Base-by-base conservation (phyloP, 2,888 invertebrate genomes). In the Caenorhabditis angaria region DNA sequence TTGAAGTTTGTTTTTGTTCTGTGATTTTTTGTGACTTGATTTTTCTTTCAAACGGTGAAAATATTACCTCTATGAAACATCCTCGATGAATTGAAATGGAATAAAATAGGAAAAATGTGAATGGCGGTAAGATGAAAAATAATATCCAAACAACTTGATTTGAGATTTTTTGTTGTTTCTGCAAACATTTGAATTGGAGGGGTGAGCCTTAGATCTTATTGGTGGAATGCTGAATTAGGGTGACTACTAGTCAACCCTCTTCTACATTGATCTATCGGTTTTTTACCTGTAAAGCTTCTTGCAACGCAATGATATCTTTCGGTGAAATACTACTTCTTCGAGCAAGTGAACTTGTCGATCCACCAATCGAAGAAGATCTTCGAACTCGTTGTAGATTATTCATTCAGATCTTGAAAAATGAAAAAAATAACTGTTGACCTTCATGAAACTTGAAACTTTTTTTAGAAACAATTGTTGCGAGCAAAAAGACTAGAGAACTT, bases 91-190 rank as follows among this genome's bases (percentile, higher is more conserved):
- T 65, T 20, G 76, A 74, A 32, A 80, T 73, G 0, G 71, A 76
- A 47, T 80, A 77, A 29, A 77, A 56, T 6, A 74, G 65, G 69
- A 76, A 63, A 47, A 78, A 77, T 1, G 80, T 67, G 54, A 73
- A 66, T 6, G 71, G 59, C 18, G 80, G 80, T 0, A 76, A 59
- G 8, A 68, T 4, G 5, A 69, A 5, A 1, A 76, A 53, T 0
- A 80, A 58, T 2, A 54, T 54, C 0, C 70, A 32, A 0, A 77
- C 61, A 14, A 80, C 51, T 53, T 77, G 74, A 14, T 70, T 54
- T 0, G 77, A 76, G 18, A 80, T 32, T 61, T 62, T 66, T 60
- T 77, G 77, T 51, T 80, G 80, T 58, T 78, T 80, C 77, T 80
- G 65, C n/a, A 73, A 66, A 20, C 6, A 25, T 18, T 35, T 20